Base-by-base conservation (phyloP, 2,113 vertebrate genomes). In the Dicaeum eximium region DNA sequence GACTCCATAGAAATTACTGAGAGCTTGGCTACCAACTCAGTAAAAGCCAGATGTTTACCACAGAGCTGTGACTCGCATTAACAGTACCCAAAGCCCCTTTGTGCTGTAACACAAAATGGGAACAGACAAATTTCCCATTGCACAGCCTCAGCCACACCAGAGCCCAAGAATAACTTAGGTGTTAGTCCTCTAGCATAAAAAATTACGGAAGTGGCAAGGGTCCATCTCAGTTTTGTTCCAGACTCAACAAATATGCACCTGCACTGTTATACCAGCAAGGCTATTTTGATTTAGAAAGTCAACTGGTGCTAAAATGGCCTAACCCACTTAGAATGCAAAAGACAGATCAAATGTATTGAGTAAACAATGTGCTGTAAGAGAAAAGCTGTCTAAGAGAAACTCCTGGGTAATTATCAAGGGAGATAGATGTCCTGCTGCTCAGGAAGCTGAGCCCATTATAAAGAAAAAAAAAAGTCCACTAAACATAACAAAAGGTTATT, bases 361-460 rank as follows among this genome's bases (percentile, higher is more conserved):
- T 54, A 45, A 92, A 73, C 30, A 83, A 45, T 2, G 3, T 47
- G 73, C n/a, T 71, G 18, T 33, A 94, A 81, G 77, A 90, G 70
- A 47, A 74, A 45, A 82, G n/a, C 47, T 81, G 75, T 75, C 25
- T n/a, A 94, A 79, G 85, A 89, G 42, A 93, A 96, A 86, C 57
- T 93, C 58, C 56, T 80, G 53, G 48, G n/a, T 91, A 96, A 95
- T 95, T 92, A 92, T 77, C 65, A 96, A 88, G 65, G 78, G 88
- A 96, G 80, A 53, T 47, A 80, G 70, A 77, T 44, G 40, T 84
- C 90, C 35, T 94, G 56, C 67, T 95, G 78, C 72, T 96, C 91
- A 97, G 97, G 96, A 98, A 97, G 78, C 71, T 78, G 71, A 96
- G 31, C 71, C 92, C 89, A 93, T 53, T 40, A 65, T 37, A 40